Evolutionary conservation across 2,797 vertebrate genomes (phyloP).

Genomic region (Spinus olivaceus): DNA sequence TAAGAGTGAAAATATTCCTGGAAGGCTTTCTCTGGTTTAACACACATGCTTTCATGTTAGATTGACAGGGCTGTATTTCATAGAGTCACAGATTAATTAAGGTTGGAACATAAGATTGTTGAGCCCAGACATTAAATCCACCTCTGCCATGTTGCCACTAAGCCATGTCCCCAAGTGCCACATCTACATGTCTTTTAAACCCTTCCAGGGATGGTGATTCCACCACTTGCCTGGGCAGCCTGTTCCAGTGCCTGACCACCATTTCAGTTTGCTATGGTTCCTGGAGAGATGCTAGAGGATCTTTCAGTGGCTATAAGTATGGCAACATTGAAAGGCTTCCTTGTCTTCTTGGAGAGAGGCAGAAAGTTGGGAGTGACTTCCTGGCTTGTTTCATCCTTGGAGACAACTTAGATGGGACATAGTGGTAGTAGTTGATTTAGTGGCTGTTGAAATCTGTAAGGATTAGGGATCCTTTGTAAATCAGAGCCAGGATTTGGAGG

Average conservation of each 20-base stretch:
- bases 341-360: background rate
- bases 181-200: background rate
- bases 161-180: background rate
- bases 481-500: background rate
- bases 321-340: background rate
- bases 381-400: background rate
- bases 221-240: background rate
- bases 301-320: background rate
- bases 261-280: background rate
- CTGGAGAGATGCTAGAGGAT: background rate
- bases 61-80: background rate
- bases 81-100: background rate
- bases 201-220: background rate
- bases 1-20: background rate
- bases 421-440: background rate
- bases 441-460: background rate
- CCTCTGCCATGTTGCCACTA: background rate
- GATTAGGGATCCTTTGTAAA: background rate
- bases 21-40: background rate
- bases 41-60: background rate
- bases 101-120: accelerated
- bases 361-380: background rate
- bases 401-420: background rate
- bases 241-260: background rate
- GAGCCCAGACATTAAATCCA: background rate